Evolutionary conservation across 2,797 vertebrate species (phyloP), one percentile per base, ranked within the genome.

Genomic region (Microhierax caerulescens): DNA sequence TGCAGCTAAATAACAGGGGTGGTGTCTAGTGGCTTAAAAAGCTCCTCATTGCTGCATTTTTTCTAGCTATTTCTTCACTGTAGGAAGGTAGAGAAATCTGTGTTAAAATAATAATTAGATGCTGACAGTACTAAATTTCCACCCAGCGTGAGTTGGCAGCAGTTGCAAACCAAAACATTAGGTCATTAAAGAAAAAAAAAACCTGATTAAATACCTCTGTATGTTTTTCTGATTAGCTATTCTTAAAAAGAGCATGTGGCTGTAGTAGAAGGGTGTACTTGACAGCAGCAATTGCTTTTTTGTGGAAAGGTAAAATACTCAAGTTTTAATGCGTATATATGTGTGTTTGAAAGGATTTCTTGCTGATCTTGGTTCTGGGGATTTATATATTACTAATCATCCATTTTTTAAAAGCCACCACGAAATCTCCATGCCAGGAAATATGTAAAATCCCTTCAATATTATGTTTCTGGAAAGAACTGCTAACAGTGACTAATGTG

Each of bases 61-160:
- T 85, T 48, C 90, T 93, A 96, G 94, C 93, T 96, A 48, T 98
- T 98, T 98, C 97, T 97, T 97, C 98, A 36, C 97, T 65, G 95
- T 97, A 96, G 98, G 98, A 98, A 98, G 94, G 97, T 98, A 98
- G 97, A 98, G 97, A 98, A 98, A 97, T 97, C 94, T 65, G 37
- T 67, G 93, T 97, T 97, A 98, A 98, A 98, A 98, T 98, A 98
- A 98, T 98, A 98, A 98, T 98, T 98, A 98, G 98, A 98, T 98
- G 98, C 98, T 97, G 98, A 98, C 97, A 98, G 88, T 97, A 98
- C 97, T 98, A 95, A 97, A 97, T 98, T 98, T 98, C 97, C 70
- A 94, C 98, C 39, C 97, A 98, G 98, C 41, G 0, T 97, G 98
- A 98, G 97, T 93, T 98, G 98, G 98, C 97, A 97, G 97, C 94